Evolutionary conservation across 2,888 invertebrate species (phyloP).

Genomic region (Synanthedon andrenaeformis): DNA sequence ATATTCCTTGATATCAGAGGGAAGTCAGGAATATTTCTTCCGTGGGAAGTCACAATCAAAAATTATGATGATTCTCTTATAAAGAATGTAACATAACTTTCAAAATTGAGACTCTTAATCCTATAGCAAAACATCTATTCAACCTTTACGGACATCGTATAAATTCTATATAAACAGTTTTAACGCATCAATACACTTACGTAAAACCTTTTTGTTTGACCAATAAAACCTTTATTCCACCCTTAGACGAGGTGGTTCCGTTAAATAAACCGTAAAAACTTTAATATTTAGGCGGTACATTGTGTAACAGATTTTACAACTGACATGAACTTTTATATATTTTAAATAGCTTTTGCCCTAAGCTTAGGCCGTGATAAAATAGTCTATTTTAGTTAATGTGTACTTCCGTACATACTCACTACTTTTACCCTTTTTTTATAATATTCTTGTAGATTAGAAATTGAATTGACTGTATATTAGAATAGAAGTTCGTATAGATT

Average conservation of each 20-base stretch:
- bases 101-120: not conserved
- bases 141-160: constrained; percentile 4
- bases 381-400: not conserved
- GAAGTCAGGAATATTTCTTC: too few species aligned
- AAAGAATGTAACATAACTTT: not conserved
- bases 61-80: too few species aligned
- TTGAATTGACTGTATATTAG: too few species aligned
- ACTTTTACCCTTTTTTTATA: too few species aligned
- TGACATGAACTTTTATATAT: not conserved
- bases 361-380: not conserved
- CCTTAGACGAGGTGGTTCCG: constrained; percentile 8
- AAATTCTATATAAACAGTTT: constrained; percentile 14
- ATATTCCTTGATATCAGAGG: too few species aligned
- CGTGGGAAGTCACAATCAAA: too few species aligned
- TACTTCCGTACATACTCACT: not conserved
- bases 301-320: constrained; percentile 9
- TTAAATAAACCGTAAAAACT: constrained; percentile 21
- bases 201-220: constrained; percentile 14
- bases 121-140: not conserved
- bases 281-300: constrained; percentile 9
- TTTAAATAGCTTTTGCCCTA: not conserved
- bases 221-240: constrained; percentile 18
- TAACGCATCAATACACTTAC: constrained; percentile 11
- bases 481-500: too few species aligned
- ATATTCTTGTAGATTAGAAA: too few species aligned